A percentile compares a stretch with the other conserved stretches of the same genome.
Conservation (phyloP, 2,113 vertebrate species). For the Eidolon helvum region DNA sequence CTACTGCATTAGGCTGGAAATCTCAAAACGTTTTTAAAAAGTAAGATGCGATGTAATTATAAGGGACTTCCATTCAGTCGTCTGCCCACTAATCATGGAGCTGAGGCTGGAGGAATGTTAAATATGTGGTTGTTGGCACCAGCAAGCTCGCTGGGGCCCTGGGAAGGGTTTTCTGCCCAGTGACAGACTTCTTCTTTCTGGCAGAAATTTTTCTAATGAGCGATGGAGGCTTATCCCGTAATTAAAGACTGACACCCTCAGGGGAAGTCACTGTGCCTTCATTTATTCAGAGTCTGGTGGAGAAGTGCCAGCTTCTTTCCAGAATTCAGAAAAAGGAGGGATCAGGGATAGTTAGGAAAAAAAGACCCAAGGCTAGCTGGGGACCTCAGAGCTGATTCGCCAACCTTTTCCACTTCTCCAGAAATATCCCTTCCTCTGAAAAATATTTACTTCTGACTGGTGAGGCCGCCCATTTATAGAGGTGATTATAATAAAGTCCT, state of each 20-base stretch:
- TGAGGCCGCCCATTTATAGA: neutral
- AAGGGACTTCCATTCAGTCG: neutral
- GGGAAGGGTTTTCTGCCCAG: neutral
- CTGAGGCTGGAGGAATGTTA: neutral
- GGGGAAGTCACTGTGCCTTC: neutral
- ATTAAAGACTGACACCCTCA: neutral
- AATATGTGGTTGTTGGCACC: neutral
- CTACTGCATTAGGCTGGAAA: neutral
- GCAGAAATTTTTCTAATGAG: neutral
- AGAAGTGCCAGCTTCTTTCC: neutral
- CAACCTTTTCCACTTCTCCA: neutral
- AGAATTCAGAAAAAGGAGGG: neutral
- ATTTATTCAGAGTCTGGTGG: neutral
- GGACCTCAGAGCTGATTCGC: neutral
- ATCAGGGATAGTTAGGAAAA: neutral
- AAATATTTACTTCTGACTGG: neutral
- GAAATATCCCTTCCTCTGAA: neutral
- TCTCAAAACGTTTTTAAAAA: neutral
- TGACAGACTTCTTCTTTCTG: neutral
- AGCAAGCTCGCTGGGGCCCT: neutral
- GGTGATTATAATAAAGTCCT: neutral
- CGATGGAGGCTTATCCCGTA: neutral
- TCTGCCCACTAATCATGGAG: too few species aligned
- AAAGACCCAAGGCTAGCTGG: neutral
- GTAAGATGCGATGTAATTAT: neutral